Conservation (phyloP, 2,888 invertebrate species). For the Cryptus armator region DNA sequence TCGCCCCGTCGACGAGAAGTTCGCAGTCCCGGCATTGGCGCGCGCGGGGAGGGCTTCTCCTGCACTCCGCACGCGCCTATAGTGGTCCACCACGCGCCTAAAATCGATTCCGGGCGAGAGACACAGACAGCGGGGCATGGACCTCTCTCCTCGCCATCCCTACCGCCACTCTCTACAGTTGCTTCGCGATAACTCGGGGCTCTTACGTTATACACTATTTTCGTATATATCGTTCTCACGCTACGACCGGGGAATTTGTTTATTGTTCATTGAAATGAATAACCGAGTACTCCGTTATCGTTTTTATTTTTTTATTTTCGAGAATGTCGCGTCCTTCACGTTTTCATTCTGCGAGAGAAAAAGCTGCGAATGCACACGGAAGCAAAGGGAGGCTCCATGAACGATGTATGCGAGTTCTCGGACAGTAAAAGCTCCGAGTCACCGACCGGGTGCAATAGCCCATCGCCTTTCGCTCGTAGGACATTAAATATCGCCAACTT, state of each 20-base stretch:
- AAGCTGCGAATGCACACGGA: conserved; percentile 16
- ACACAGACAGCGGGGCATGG: conserved; percentile 79
- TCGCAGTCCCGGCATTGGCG: conserved; percentile 43
- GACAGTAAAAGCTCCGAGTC: conserved; percentile 1
- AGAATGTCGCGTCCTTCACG: not conserved
- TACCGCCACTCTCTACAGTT: conserved; percentile 64
- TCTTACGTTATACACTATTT: conserved; percentile 30
- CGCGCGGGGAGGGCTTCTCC: conserved; percentile 29
- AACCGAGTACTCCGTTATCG: conserved; percentile 13
- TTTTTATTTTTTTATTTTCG: not conserved
- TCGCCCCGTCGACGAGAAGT: conserved; percentile 40
- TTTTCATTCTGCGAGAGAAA: conserved; percentile 9
- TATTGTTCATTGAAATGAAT: not conserved
- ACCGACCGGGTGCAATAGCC: conserved; percentile 17
- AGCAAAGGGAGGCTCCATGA: not conserved
- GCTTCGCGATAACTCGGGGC: conserved; percentile 75
- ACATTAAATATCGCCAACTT: conserved; percentile 37
- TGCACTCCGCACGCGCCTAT: conserved; percentile 72
- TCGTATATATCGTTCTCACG: not conserved
- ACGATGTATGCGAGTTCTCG: conserved; percentile 1
- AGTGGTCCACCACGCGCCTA: conserved; percentile 79
- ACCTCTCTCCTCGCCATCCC: conserved; percentile 71
- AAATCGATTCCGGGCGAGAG: conserved; percentile 81
- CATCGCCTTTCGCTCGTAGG: conserved; percentile 19
- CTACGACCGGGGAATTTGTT: conserved; percentile 9